Conservation (phyloP, 1,140 invertebrate species). For the Globodera rostochiensis region DNA sequence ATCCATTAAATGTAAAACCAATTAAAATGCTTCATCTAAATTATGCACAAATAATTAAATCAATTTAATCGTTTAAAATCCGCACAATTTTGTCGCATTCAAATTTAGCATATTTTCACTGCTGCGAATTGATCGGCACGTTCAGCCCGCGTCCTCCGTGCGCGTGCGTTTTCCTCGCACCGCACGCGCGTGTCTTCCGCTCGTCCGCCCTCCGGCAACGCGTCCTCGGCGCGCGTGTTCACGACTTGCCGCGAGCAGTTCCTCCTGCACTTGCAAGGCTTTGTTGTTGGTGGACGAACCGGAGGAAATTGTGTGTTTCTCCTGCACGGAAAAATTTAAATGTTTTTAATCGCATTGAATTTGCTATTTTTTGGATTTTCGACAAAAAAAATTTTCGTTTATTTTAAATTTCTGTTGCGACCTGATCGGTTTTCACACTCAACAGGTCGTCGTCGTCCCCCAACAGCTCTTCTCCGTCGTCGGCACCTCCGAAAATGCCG, state of each 20-base stretch:
- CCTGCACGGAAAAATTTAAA: slow-evolving; percentile 25
- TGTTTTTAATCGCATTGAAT: neutral
- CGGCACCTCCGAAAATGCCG: slow-evolving; percentile 18
- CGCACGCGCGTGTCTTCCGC: neutral
- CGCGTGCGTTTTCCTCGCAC: neutral
- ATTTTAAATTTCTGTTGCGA: slow-evolving; percentile 28
- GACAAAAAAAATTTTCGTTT: neutral
- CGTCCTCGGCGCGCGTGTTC: neutral
- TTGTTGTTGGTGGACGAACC: slow-evolving; percentile 44
- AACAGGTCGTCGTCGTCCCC: slow-evolving; percentile 48
- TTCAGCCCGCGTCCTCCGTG: neutral
- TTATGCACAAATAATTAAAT: no score
- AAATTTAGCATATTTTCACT: no score
- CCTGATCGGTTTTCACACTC: slow-evolving; percentile 58
- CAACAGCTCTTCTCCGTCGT: slow-evolving; percentile 17
- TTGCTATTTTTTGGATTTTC: slow-evolving; percentile 8
- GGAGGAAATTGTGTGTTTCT: slow-evolving; percentile 57
- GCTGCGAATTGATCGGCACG: no score
- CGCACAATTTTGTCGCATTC: no score
- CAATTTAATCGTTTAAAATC: no score
- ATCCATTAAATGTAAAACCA: no score
- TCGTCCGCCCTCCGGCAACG: neutral
- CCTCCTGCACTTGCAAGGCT: slow-evolving; percentile 10
- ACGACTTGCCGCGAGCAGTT: neutral
- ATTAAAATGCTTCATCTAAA: no score